These are phyloP conservation scores for Bubo bubo DNA, from an alignment of 2,113 vertebrate species.

Conservation along the genomic window DNA sequence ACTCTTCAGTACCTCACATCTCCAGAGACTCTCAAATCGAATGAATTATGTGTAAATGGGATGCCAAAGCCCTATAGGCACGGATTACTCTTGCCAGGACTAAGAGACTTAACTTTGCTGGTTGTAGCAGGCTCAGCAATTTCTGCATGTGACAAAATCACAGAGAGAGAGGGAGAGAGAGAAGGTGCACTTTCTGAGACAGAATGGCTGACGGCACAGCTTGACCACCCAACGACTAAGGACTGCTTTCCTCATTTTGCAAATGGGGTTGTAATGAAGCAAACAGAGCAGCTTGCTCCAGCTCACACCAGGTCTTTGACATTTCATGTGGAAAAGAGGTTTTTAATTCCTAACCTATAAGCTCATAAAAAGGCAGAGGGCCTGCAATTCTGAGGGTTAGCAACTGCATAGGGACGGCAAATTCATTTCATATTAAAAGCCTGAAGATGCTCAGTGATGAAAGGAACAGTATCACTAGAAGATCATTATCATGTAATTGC, in stretches of 20 bases:
- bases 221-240: not conserved
- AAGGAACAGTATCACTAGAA: constrained; percentile 1
- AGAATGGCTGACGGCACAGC: not conserved
- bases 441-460: constrained; percentile 24
- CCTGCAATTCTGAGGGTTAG: not conserved
- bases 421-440: not conserved
- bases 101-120: not conserved
- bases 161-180: not conserved
- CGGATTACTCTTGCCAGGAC: not conserved
- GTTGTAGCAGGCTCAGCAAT: not conserved
- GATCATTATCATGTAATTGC: constrained; percentile 55
- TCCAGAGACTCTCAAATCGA: not conserved
- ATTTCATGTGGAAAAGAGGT: not conserved
- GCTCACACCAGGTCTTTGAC: not conserved
- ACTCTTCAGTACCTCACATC: not conserved
- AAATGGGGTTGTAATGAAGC: not conserved
- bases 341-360: not conserved
- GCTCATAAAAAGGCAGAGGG: not conserved
- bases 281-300: not conserved
- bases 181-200: not conserved
- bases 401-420: not conserved
- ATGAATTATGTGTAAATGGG: not conserved
- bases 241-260: not conserved
- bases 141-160: not conserved
- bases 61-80: not conserved